These are phyloP conservation scores for Epinotia ramella DNA, from an alignment of 2,888 invertebrate genomes.

Conservation along the genomic window DNA sequence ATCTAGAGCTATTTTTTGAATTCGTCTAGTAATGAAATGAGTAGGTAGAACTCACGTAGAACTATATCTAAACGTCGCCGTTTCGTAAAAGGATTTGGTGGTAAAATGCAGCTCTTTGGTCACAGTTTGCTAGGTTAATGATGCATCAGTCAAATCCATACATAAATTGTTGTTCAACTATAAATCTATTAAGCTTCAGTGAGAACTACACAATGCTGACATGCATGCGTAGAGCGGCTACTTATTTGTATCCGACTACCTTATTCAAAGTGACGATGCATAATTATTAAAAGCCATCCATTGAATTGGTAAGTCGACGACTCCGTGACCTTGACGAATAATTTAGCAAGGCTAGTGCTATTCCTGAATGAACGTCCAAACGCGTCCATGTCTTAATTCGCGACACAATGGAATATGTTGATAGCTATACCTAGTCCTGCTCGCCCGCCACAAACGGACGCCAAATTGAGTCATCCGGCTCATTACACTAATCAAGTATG, in stretches of 20 bases:
- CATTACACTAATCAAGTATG: slow-evolving; percentile 40
- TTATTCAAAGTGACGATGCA: slow-evolving; percentile 48
- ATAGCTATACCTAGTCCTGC: slow-evolving; percentile 13
- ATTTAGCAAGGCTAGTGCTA: slow-evolving; percentile 41
- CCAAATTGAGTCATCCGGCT: slow-evolving; percentile 48
- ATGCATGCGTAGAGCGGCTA: slow-evolving; percentile 7
- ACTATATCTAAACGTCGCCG: too few relatives aligned
- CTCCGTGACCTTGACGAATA: slow-evolving; percentile 51
- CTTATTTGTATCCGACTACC: slow-evolving; percentile 39
- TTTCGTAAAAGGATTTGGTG: too few relatives aligned
- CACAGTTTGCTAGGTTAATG: too few relatives aligned
- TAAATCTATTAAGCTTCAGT: slow-evolving; percentile 1
- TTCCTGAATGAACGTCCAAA: slow-evolving; percentile 49
- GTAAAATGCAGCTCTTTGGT: too few relatives aligned
- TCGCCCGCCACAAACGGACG: slow-evolving; percentile 43
- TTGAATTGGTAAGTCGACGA: slow-evolving; percentile 49
- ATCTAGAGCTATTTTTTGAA: too few relatives aligned
- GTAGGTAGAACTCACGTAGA: too few relatives aligned
- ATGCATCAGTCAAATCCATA: not conserved
- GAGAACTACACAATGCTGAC: slow-evolving; percentile 8
- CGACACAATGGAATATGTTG: slow-evolving; percentile 49
- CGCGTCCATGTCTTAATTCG: slow-evolving; percentile 41
- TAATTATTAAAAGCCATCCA: slow-evolving; percentile 52
- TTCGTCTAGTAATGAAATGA: too few relatives aligned
- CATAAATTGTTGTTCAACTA: not conserved